Evolutionary conservation across 2,888 invertebrate genomes (phyloP).

Genomic region (Netelia melanura): DNA sequence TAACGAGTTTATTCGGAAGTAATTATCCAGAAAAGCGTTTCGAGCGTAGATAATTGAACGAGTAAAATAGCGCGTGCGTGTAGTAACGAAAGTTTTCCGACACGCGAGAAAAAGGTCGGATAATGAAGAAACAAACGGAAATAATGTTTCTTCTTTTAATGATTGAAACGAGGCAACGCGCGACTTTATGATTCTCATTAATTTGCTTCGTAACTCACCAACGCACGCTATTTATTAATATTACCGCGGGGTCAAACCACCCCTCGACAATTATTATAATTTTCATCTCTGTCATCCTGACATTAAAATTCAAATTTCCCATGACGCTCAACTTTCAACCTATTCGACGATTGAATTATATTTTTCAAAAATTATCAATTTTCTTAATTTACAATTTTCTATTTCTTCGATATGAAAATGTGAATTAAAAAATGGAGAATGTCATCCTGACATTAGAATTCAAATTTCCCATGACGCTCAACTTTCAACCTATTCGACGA

Average conservation of each 20-base stretch:
- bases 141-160: background rate
- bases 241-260: background rate
- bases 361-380: too few relatives aligned
- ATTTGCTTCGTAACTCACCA: background rate
- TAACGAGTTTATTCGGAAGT: slow-evolving; percentile 26
- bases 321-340: background rate
- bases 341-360: too few relatives aligned
- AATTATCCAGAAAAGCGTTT: slow-evolving; percentile 11
- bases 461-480: background rate
- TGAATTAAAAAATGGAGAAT: background rate
- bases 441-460: background rate
- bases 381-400: background rate
- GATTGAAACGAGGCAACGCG: background rate
- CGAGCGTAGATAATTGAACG: slow-evolving; percentile 10
- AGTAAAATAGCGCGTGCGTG: background rate
- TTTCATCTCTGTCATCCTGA: background rate
- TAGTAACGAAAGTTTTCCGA: background rate
- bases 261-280: background rate
- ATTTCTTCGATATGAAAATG: background rate
- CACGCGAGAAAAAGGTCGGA: background rate
- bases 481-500: too few relatives aligned
- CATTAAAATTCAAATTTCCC: background rate
- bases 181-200: slow-evolving; percentile 11
- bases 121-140: background rate
- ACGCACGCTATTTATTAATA: background rate